Percentiles rank a stretch among this genome's conserved stretches.
Conservation (phyloP, 2,888 invertebrate genomes). For the Stratiomys singularior region DNA sequence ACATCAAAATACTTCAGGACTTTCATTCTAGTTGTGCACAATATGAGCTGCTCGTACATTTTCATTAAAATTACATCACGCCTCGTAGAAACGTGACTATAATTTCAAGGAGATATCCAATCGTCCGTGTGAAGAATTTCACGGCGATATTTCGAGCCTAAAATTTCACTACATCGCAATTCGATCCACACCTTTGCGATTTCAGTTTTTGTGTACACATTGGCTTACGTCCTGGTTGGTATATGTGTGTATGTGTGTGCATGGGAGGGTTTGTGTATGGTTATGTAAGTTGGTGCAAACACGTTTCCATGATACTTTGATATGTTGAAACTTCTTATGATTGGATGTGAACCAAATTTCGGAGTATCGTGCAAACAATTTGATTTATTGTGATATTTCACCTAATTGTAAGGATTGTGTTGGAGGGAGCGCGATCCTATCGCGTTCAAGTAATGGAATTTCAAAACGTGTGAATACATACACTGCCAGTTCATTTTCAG, state of each 20-base stretch:
- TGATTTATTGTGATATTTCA: constrained; percentile 39
- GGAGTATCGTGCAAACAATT: constrained; percentile 23
- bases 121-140: neutral
- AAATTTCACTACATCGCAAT: neutral
- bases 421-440: neutral
- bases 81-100: constrained; percentile 26
- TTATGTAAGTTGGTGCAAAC: neutral
- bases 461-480: constrained; percentile 19
- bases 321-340: neutral
- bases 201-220: too few relatives aligned
- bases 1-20: too few relatives aligned
- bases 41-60: constrained; percentile 5
- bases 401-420: constrained; percentile 37
- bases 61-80: constrained; percentile 31
- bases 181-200: neutral
- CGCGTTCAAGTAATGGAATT: constrained; percentile 7
- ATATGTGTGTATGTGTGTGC: neutral
- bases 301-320: neutral
- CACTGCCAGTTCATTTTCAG: neutral
- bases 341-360: neutral
- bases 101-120: constrained; percentile 24
- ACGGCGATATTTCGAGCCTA: neutral
- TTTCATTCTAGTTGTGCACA: neutral
- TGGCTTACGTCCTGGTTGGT: too few relatives aligned
- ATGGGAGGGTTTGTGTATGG: neutral